Evolutionary conservation across 2,797 vertebrate genomes (phyloP), one percentile per base, ranked within the genome.

Genomic region (Sebastes hubbsi): DNA sequence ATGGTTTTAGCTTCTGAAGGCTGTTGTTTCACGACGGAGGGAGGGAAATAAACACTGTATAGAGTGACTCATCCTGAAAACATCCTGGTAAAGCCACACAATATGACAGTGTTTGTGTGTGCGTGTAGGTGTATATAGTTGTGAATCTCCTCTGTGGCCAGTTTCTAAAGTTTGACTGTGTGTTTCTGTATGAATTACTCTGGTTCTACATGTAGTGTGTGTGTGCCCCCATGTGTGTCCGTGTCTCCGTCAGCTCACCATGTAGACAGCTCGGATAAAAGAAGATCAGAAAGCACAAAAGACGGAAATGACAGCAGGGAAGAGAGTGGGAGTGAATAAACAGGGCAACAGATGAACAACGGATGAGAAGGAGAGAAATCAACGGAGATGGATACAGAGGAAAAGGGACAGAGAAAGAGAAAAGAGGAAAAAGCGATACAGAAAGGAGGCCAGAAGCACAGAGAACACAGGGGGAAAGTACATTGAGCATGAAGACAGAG

Each of bases 271-370:
- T 85, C 67, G 87, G 81, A 93, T 94, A 81, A 93, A 91, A 90
- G 81, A 76, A 89, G 77, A 91, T 89, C 84, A 90, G 73, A 88
- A 80, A 89, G 82, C 87, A 86, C 86, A 89, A 88, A 93, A 89
- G 77, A 86, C 70, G 86, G 74, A 77, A 87, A 82, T 84, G 80
- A 86, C 89, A 87, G 87, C 81, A 76, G 85, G 85, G 86, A 88
- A 86, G 80, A 72, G 86, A 91, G 90, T 89, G 89, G 86, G 89
- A 87, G 89, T 84, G 85, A 91, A 92, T 83, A 93, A 91, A 89
- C 80, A 91, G 75, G 82, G 86, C 77, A 81, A 83, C 88, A 90
- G 77, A 84, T 90, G 87, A 91, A 90, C 90, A 86, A 85, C 46
- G 55, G 80, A 81, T 62, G 56, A 67, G 67, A 67, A 61, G 72